Evolutionary conservation across 2,797 vertebrate species (phyloP).

Genomic region (Pelochelys cantorii): DNA sequence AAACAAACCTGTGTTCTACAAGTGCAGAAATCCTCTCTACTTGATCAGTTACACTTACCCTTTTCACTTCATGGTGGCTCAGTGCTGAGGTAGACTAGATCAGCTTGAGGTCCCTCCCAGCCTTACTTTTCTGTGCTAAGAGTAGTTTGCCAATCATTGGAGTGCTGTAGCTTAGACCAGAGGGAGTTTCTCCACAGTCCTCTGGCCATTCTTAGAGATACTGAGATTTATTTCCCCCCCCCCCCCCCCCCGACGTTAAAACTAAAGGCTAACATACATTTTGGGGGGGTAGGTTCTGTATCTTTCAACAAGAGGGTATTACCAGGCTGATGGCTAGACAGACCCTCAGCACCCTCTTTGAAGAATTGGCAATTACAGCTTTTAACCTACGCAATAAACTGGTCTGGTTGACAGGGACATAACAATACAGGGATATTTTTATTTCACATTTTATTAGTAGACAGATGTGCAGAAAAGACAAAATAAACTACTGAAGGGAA

Average conservation of each 20-base stretch:
- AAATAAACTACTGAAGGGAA: conserved; percentile 81
- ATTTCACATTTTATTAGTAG: conserved; percentile 88
- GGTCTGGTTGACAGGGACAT: conserved; percentile 51
- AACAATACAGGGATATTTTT: conserved; percentile 66
- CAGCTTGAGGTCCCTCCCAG: no score
- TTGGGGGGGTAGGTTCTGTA: no score
- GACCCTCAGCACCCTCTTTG: neutral
- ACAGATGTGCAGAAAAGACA: conserved; percentile 85
- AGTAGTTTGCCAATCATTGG: neutral
- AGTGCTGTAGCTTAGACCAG: neutral
- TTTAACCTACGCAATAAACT: neutral
- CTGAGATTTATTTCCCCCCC: neutral
- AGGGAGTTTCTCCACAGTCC: neutral
- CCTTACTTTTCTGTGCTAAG: no score
- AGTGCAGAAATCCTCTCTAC: no score
- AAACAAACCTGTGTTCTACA: no score
- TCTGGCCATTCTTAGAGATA: neutral
- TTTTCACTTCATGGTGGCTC: neutral
- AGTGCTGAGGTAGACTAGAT: no score
- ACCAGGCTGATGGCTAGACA: neutral
- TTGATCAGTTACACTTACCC: neutral
- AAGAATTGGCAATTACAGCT: neutral
- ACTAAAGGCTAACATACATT: neutral
- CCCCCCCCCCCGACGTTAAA: neutral
- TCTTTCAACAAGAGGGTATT: no score